Conservation (phyloP, 37 sponge, comb jelly and placozoan genomes). For the Beroe ovata region DNA sequence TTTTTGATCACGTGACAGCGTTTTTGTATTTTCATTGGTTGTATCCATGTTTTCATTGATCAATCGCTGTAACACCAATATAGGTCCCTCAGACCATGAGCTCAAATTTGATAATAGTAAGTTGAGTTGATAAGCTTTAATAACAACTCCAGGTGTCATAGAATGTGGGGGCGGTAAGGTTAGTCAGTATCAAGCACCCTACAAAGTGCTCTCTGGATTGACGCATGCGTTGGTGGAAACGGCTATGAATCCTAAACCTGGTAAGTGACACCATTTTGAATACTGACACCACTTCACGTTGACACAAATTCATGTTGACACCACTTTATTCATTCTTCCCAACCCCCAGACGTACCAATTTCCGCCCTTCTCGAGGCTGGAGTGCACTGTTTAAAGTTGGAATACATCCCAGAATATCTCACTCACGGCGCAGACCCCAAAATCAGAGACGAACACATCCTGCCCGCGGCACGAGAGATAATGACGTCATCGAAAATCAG, state of each 20-base stretch:
- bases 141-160: conserved; percentile 8
- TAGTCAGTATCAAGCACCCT: conserved; percentile 16
- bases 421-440: conserved; percentile 54
- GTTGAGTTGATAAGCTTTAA: no score
- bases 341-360: conserved; percentile 38
- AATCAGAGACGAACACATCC: background rate
- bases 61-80: no score
- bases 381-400: conserved; percentile 80
- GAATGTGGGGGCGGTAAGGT: conserved; percentile 14
- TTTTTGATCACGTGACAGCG: no score
- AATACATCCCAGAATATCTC: conserved; percentile 90
- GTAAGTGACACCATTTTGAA: background rate
- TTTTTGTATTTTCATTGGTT: no score
- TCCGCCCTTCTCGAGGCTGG: conserved; percentile 67
- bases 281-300: no score
- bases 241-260: background rate
- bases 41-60: no score
- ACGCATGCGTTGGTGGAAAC: conserved; percentile 46
- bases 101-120: no score
- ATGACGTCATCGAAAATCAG: background rate
- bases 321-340: no score
- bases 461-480: background rate
- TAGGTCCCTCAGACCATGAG: no score
- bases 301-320: no score
- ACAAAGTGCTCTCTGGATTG: background rate